A percentile compares a stretch with the other conserved stretches of the same genome.
These are phyloP conservation scores for Eucera pruinosa DNA, from an alignment of 2,888 invertebrate genomes.

Conservation along the genomic window DNA sequence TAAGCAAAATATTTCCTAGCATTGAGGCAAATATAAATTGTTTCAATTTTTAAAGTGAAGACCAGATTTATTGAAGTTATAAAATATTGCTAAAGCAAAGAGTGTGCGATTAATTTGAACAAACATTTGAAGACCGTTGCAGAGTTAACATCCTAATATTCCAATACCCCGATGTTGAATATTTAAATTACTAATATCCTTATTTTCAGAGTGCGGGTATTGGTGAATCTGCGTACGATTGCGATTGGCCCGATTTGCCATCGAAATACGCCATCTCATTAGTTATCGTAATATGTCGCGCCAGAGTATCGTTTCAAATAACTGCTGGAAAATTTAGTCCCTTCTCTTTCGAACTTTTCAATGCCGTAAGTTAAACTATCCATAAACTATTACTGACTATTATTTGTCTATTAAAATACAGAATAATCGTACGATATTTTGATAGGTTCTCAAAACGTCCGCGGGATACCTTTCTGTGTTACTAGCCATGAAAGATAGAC, in stretches of 20 bases:
- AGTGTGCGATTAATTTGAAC: no score
- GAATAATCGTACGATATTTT: background rate
- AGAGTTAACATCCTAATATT: no score
- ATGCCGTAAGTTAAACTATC: slow-evolving; percentile 28
- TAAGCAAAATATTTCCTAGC: no score
- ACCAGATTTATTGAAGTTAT: no score
- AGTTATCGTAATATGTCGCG: slow-evolving; percentile 42
- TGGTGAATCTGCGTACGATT: slow-evolving; percentile 47
- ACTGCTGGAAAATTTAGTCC: slow-evolving; percentile 63
- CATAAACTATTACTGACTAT: background rate
- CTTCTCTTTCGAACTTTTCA: slow-evolving; percentile 62
- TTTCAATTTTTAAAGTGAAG: no score
- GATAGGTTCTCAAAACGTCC: slow-evolving; percentile 68
- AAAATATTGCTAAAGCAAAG: no score
- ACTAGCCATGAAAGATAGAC: slow-evolving; percentile 55
- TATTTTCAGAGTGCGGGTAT: slow-evolving; percentile 48
- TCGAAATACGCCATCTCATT: slow-evolving; percentile 40
- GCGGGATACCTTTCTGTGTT: slow-evolving; percentile 71
- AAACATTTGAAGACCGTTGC: no score
- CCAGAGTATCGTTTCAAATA: slow-evolving; percentile 43
- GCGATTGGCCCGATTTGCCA: slow-evolving; percentile 59
- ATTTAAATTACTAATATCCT: background rate
- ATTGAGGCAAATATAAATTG: no score
- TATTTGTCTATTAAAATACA: background rate
- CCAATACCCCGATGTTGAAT: background rate